A percentile compares a stretch with the other conserved stretches of the same genome.
phyloP scores from a whole-genome alignment of 2,797 vertebrate species.

The Ctenochaetus hawaiiensis region DNA sequence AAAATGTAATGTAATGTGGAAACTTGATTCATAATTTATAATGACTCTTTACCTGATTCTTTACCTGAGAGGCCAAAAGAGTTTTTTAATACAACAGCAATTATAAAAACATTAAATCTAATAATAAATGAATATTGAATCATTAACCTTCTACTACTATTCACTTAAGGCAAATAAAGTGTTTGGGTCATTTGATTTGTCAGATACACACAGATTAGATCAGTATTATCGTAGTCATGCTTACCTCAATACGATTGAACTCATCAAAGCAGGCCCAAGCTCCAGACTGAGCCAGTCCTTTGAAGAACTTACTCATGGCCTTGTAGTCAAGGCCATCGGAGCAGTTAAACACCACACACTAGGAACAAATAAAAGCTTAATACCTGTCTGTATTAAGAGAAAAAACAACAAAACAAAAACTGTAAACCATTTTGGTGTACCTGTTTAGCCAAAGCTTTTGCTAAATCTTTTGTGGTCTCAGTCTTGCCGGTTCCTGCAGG shows the following conservation, averaged over 20 bases:
- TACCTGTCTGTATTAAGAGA: neutral
- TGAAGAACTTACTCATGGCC: slow-evolving; percentile 98
- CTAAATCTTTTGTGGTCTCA: slow-evolving; percentile 96
- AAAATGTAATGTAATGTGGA: neutral
- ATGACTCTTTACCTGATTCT: neutral
- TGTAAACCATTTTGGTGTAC: slow-evolving; percentile 68
- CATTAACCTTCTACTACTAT: neutral
- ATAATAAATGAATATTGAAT: neutral
- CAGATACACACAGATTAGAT: slow-evolving; percentile 7
- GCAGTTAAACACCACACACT: slow-evolving; percentile 98
- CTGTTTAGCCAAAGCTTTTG: slow-evolving; percentile 98
- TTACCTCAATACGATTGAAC: slow-evolving; percentile 97
- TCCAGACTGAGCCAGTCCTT: slow-evolving; percentile 93
- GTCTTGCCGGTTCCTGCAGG: slow-evolving; percentile 97
- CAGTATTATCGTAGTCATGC: neutral
- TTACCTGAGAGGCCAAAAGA: neutral
- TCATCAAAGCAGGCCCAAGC: slow-evolving; percentile 98
- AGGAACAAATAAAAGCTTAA: slow-evolving; percentile 42
- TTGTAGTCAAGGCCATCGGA: slow-evolving; percentile 96
- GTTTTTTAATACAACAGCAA: neutral
- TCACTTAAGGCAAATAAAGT: neutral
- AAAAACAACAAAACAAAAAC: neutral
- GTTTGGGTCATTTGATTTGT: neutral
- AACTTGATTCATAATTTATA: neutral
- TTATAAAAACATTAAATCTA: neutral